These are phyloP conservation scores for Heliothis subflexa DNA, from an alignment of 1,140 invertebrate genomes.

Conservation along the genomic window DNA sequence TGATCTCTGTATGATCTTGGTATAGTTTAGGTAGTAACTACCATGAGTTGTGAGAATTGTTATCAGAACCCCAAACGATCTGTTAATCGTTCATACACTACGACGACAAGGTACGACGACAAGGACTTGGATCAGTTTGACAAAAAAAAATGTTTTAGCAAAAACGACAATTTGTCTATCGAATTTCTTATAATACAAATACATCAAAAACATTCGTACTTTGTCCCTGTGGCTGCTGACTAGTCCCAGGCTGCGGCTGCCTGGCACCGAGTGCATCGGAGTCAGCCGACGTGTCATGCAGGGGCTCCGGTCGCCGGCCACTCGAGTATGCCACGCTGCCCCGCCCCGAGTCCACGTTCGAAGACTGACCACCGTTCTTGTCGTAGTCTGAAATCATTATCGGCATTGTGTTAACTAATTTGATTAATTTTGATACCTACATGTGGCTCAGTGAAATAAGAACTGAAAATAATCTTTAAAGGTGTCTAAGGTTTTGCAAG, in stretches of 20 bases:
- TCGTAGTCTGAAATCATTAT: constrained; percentile 88
- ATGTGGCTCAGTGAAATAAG: too few species aligned
- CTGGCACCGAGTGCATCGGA: constrained; percentile 77
- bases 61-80: too few species aligned
- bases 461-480: too few species aligned
- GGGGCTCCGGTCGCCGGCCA: constrained; percentile 86
- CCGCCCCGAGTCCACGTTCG: constrained; percentile 91
- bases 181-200: not conserved
- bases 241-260: constrained; percentile 73
- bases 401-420: not conserved
- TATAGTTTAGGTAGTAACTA: too few species aligned
- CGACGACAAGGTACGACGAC: too few species aligned
- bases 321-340: constrained; percentile 92
- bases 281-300: constrained; percentile 85
- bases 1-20: too few species aligned
- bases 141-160: too few species aligned
- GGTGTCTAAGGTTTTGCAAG: too few species aligned
- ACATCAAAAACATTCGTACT: constrained; percentile 56
- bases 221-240: constrained; percentile 69
- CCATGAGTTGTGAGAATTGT: too few species aligned
- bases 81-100: too few species aligned
- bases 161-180: too few species aligned
- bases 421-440: not conserved
- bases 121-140: too few species aligned
- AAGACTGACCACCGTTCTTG: constrained; percentile 90